Base-by-base conservation (phyloP, 2,888 invertebrate species). In the Sesia bembeciformis region DNA sequence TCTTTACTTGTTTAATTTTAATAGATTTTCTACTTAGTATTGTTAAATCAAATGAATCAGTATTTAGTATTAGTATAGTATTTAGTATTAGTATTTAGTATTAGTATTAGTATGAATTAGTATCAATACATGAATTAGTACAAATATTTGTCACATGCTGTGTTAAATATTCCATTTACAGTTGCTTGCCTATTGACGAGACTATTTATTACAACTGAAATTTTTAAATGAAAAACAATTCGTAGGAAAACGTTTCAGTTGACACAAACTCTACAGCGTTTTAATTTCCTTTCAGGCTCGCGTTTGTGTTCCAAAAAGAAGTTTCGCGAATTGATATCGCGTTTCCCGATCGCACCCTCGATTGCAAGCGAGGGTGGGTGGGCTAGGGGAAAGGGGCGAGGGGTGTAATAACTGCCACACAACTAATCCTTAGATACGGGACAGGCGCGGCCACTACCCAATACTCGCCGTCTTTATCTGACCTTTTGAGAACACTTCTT, bases 241-340 rank as follows among this genome's bases (percentile, higher is more conserved):
- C 23, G 23, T 23, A 23, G 23, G 23, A 23, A 23, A 23, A 23
- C 23, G 23, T 23, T 23, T 23, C 2, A 23, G 23, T 23, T 23
- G 23, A 23, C 23, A 7, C 50, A 8, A 50, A 39, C 39, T 50
- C 5, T 38, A 50, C 39, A 4, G 23, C 6, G 46, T 46, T 50
- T 50, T 50, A 50, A 50, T 50, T 50, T 50, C 50, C 50, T 50
- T 6, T 50, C 5, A 7, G 39, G 5, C 42, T 42, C 42, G 42
- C 50, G 5, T 39, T 46, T 5, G 50, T 6, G 8, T 50, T 50
- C 50, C 7, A 50, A 39, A 72, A 65, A 74, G 65, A 74, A 76
- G 62, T 74, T 78, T 68, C 68, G 63, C 64, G 72, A 73, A 78
- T 76, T 73, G 75, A 76, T 81, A 80, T 81, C 77, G 73, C 68